Conservation (phyloP, 2,113 vertebrate species). For the Tamias sibiricus region DNA sequence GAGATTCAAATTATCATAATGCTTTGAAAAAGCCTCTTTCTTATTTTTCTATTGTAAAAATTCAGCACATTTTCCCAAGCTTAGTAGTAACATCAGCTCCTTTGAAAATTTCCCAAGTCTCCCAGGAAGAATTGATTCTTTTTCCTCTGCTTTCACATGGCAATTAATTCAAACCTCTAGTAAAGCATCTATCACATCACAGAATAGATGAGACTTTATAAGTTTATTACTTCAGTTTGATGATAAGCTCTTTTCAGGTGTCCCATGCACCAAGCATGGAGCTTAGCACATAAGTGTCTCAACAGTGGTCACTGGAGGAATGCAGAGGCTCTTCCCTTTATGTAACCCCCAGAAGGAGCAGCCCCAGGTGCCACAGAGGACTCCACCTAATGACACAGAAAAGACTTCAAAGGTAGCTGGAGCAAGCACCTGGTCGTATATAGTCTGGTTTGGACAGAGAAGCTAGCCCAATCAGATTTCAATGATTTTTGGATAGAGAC, state of each 20-base stretch:
- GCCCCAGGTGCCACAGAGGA: background rate
- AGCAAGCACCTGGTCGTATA: background rate
- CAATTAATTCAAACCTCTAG: background rate
- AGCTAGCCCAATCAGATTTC: background rate
- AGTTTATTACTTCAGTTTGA: background rate
- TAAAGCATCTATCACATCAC: background rate
- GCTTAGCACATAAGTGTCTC: background rate
- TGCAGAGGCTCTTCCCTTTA: background rate
- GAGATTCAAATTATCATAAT: conserved; percentile 7
- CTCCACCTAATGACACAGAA: no score
- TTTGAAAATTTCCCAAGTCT: background rate
- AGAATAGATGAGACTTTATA: background rate
- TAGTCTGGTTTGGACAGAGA: background rate
- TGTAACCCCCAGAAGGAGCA: background rate
- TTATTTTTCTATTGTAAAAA: background rate
- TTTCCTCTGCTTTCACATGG: background rate
- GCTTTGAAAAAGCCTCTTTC: background rate
- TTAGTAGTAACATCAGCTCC: background rate
- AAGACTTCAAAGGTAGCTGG: background rate
- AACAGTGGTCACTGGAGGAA: background rate
- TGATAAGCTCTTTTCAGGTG: background rate
- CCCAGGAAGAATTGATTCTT: background rate
- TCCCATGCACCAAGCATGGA: background rate
- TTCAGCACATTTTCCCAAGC: background rate
- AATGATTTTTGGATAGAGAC: background rate